Percentiles rank a stretch among this genome's conserved stretches.
phyloP scores from a whole-genome alignment of 2,888 invertebrate species.

The Drosophila kambysellisi region DNA sequence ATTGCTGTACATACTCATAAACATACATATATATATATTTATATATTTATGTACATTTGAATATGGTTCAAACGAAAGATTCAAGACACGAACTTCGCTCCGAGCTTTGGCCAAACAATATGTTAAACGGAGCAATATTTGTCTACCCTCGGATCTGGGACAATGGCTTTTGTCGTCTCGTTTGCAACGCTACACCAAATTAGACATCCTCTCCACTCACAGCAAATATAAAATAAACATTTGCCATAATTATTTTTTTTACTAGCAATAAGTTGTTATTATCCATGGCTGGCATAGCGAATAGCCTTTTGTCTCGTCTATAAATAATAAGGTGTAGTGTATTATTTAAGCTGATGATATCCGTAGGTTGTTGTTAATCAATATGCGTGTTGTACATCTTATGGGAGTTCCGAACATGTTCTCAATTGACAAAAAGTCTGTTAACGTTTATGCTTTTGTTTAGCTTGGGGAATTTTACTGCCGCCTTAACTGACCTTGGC shows the following conservation, averaged over 20 bases:
- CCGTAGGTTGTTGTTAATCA: constrained; percentile 37
- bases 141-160: constrained; percentile 39
- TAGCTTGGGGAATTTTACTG: constrained; percentile 18
- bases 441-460: constrained; percentile 36
- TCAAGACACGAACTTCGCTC: constrained; percentile 69
- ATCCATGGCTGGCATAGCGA: constrained; percentile 20
- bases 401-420: constrained; percentile 47
- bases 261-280: constrained; percentile 3
- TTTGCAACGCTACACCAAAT: constrained; percentile 47
- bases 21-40: constrained; percentile 7
- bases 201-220: constrained; percentile 42
- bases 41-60: constrained; percentile 45
- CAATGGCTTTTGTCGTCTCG: constrained; percentile 28
- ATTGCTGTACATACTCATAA: constrained; percentile 58
- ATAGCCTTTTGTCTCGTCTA: constrained; percentile 11
- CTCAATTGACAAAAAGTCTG: constrained; percentile 66
- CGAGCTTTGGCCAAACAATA: constrained; percentile 7
- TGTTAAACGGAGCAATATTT: constrained; percentile 40
- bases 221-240: constrained; percentile 22
- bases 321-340: constrained; percentile 7
- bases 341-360: constrained; percentile 26
- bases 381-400: constrained; percentile 33
- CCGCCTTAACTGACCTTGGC: constrained; percentile 51
- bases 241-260: constrained; percentile 19
- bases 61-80: constrained; percentile 67